Base-by-base conservation (phyloP, 2,888 invertebrate species). In the Zeuzera pyrina region DNA sequence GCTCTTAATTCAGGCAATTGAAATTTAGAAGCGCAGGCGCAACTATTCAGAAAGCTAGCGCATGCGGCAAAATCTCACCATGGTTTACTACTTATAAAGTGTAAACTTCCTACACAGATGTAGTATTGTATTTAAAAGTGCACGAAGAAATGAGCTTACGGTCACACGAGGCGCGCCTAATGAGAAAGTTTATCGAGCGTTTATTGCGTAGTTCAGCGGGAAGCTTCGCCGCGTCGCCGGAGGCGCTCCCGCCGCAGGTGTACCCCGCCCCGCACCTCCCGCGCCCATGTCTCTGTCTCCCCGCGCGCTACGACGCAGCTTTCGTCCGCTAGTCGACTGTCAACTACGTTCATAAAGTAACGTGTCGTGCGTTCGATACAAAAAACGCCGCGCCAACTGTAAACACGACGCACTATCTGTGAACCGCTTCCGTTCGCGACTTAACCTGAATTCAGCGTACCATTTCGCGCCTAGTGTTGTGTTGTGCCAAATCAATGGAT, bases 161-260 rank as follows among this genome's bases (percentile, higher is more conserved):
- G 76, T 79, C 79, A 70, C 76, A 79, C 78, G 72, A 78, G 76
- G 73, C 77, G 74, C 74, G 77, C 74, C 78, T 79, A 79, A 79
- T 81, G 79, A 79, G 79, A 81, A 81, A 81, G 78, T 81, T 79
- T 83, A 83, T 83, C 77, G 79, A 83, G 79, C 81, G 81, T 76
- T 79, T 83, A 81, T 79, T 83, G 79, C 81, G 79, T 79, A 77
- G 77, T 60, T 58, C 67, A 69, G 78, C 76, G 76, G 73, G 76
- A 77, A 77, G 78, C 79, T 76, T 68, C 69, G 62, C 57, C 60
- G 65, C 60, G 58, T 66, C 70, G 70, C 63, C 54, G 59, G 51
- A 48, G 47, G 47, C 55, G 49, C 50, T 57, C 56, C 69, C 66
- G 61, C 63, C 69, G 76, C 77, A 77, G 76, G 79, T 76, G 77